Percentiles rank a stretch among this genome's conserved stretches.
Evolutionary conservation across 2,113 vertebrate species (phyloP).

Genomic region (Anarrhichthys ocellatus): DNA sequence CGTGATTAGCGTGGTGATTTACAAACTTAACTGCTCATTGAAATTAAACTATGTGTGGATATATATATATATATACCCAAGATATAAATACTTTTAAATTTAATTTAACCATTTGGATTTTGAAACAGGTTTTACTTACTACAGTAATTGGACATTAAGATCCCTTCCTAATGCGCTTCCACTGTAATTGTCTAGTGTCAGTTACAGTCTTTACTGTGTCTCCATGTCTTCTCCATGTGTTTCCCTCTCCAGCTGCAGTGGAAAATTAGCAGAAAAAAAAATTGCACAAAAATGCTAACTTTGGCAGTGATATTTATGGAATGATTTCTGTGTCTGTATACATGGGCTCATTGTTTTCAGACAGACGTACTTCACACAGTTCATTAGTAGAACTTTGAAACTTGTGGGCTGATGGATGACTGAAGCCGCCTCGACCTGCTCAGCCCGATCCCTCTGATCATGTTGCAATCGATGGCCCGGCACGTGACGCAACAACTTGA

Average conservation of each 20-base stretch:
- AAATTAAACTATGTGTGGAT: no score
- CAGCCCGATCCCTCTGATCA: constrained; percentile 47
- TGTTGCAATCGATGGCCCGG: constrained; percentile 65
- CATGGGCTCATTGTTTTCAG: neutral
- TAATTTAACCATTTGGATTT: neutral
- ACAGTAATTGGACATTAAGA: neutral
- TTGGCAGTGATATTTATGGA: no score
- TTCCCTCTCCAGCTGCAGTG: neutral
- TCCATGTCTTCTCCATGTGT: neutral
- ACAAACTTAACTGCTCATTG: no score
- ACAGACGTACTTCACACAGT: neutral
- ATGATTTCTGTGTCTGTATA: neutral
- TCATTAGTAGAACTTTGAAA: constrained; percentile 44
- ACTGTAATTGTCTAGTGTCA: neutral
- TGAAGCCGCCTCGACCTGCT: constrained; percentile 24
- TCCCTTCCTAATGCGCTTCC: neutral
- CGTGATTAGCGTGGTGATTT: no score
- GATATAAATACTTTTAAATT: neutral
- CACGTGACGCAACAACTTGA: constrained; percentile 66
- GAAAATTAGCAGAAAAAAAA: neutral
- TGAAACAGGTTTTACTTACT: neutral
- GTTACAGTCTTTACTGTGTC: neutral
- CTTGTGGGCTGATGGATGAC: constrained; percentile 28
- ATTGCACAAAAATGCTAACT: neutral
- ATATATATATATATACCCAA: no score